Percentiles rank a stretch among this genome's conserved stretches.
These are phyloP conservation scores for Enteromius fasciolatus DNA, from an alignment of 2,797 vertebrate genomes.

Conservation along the genomic window DNA sequence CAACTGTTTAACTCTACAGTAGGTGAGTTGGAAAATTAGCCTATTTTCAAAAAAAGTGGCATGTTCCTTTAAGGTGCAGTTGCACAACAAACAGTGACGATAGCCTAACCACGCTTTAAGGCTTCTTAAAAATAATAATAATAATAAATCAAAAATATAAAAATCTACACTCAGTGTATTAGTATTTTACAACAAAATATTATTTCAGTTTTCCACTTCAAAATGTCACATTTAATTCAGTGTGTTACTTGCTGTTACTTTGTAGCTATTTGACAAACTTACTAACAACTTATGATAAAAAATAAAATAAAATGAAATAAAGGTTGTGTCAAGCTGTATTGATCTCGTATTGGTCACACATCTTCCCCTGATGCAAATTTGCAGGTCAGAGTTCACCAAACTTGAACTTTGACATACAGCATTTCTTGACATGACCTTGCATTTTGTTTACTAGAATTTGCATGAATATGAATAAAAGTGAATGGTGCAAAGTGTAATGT, in stretches of 20 bases:
- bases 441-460: not conserved
- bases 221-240: no score
- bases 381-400: not conserved
- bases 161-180: no score
- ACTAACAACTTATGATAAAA: no score
- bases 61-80: no score
- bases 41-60: no score
- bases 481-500: not conserved
- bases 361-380: not conserved
- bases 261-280: no score
- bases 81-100: not conserved
- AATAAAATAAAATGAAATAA: not conserved
- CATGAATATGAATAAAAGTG: not conserved
- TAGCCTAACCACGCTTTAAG: not conserved
- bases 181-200: no score
- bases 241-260: no score
- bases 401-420: not conserved
- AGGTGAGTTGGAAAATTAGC: no score
- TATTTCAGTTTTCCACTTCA: no score
- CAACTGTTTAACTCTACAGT: no score
- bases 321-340: not conserved
- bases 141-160: no score
- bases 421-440: not conserved
- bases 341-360: not conserved
- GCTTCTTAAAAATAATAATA: not conserved